Evolutionary conservation across 2,113 vertebrate genomes (phyloP), one percentile per base, ranked within the genome.

Genomic region (Synodontis membranacea): DNA sequence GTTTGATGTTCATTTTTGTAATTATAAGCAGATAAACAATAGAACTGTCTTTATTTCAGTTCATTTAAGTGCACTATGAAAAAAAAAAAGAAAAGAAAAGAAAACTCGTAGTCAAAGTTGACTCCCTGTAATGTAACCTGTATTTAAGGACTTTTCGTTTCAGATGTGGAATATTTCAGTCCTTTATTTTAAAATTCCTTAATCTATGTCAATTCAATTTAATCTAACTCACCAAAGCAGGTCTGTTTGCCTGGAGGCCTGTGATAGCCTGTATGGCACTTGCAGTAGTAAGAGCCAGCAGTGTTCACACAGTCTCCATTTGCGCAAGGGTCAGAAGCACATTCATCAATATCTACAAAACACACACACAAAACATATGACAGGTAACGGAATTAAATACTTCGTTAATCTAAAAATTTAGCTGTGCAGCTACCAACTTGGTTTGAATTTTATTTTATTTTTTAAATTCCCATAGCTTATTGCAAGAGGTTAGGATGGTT

Each of bases 241-340:
- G 93, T 87, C 82, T 95, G 95, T 75, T 94, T 95, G 50, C 92
- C 93, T 21, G 95, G 93, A 46, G 92, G 93, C 85, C 94, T 92
- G 84, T 95, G 95, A 83, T 95, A 96, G 83, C 95, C 95, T 54
- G 90, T 0, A 0, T 95, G 94, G 83, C 95, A 96, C 88, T 93
- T 95, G 92, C 95, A 96, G 89, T 95, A 95, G 93, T 94, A 96
- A 50, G 95, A 96, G 42, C 95, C 95, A 87, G 95, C 94, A 52
- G 95, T 96, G 91, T 96, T 96, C 84, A 95, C 91, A 89, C 95
- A 96, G 80, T 95, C 93, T 83, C 95, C 95, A 37, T 96, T 94
- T 72, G 88, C 91, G 81, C 95, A 96, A 28, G 94, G 95, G 76
- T 94, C 93, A 75, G 93, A 94, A 46, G 75, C 89, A 85, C 95